Evolutionary conservation across 2,888 invertebrate genomes (phyloP), one percentile per base, ranked within the genome.

Genomic region (Philereme transversata): DNA sequence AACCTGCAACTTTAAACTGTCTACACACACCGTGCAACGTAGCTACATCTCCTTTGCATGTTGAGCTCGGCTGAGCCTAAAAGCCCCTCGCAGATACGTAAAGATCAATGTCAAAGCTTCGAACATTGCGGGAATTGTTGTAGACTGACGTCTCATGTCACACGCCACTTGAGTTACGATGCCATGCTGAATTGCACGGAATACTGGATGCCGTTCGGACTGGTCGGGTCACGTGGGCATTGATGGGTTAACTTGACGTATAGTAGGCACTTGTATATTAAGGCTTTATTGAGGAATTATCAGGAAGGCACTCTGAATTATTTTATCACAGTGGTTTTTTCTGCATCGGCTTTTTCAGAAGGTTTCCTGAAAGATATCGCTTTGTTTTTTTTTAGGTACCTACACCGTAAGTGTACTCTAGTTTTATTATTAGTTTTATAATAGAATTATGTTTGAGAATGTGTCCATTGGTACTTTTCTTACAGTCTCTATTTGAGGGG

Each of bases 161-260:
- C 69, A 67, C 62, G 65, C 52, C 60, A 58, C 72, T 72, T 77
- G 75, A 77, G 74, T 76, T 74, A 76, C 77, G 72, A 69, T 70
- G 70, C 69, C 73, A 74, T 65, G 69, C 62, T 70, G 69, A 76
- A 77, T 75, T 77, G 71, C 72, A 71, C 69, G 33, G 36, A 43
- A 43, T 36, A 33, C 36, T 22, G 22, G 22, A 22, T 35, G 46
- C 10, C 9, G 53, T 34, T 47, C 9, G 5, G 49, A 4, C 4
- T 49, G 10, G 36, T 10, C n/a, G 45, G 51, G 47, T 41, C 51
- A 35, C n/a, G 1, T 34, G 34, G 51, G 9, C 47, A 33, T 51
- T 52, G 56, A 61, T 45, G 8, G 56, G 47, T 56, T 51, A 22
- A 43, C 43, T 43, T 43, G 9, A 5, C 40, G 6, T 40, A 7